phyloP scores from a whole-genome alignment of 1,140 invertebrate genomes.

The Drosophila sulfurigaster region DNA sequence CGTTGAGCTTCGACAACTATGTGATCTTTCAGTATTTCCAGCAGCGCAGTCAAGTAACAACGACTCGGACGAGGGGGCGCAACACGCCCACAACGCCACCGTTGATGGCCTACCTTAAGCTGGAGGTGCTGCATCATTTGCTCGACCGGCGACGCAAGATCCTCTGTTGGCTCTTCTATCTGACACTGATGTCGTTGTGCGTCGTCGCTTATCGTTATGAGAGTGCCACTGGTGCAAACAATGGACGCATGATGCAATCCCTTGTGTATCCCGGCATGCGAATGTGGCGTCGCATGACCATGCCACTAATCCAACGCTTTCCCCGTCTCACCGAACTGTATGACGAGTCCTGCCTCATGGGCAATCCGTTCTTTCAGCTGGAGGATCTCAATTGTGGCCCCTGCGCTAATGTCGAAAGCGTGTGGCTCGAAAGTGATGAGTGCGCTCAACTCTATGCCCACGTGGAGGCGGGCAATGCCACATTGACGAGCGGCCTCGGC shows the following conservation, averaged over 20 bases:
- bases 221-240: conserved; percentile 65
- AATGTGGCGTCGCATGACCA: conserved; percentile 85
- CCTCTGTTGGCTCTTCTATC: conserved; percentile 77
- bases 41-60: conserved; percentile 48
- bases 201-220: conserved; percentile 76
- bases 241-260: conserved; percentile 85
- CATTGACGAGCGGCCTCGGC: neutral
- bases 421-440: conserved; percentile 82
- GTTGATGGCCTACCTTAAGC: conserved; percentile 62
- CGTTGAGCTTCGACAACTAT: conserved; percentile 77
- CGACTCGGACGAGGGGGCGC: neutral
- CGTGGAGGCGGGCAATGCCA: neutral
- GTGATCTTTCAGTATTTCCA: conserved; percentile 79
- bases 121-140: conserved; percentile 76
- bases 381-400: conserved; percentile 89
- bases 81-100: conserved; percentile 7
- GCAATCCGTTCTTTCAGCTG: conserved; percentile 89
- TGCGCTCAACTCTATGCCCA: conserved; percentile 33
- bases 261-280: conserved; percentile 86
- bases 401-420: conserved; percentile 87
- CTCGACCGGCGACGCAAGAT: conserved; percentile 78
- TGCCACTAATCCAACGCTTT: conserved; percentile 86
- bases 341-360: conserved; percentile 90
- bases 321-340: conserved; percentile 87
- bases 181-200: conserved; percentile 66